Evolutionary conservation across 2,113 vertebrate species (phyloP).

Genomic region (Furnarius figulus): DNA sequence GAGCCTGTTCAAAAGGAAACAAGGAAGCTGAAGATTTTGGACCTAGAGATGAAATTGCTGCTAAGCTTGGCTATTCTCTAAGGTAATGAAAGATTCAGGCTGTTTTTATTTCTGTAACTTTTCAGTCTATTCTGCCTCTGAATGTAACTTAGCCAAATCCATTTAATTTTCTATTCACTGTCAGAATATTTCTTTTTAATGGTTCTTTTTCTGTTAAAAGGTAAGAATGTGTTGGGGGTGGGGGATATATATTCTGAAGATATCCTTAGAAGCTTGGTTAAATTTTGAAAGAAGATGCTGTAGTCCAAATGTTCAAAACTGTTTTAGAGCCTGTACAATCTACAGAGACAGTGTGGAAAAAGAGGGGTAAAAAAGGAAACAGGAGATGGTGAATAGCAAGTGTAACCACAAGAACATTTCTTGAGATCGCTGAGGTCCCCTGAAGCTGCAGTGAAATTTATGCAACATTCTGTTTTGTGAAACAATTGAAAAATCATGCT

Average conservation of each 20-base stretch:
- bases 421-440: not conserved
- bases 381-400: not conserved
- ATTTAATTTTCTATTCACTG: constrained; percentile 1
- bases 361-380: not conserved
- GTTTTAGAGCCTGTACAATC: not conserved
- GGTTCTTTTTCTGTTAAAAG: not conserved
- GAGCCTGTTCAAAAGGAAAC: constrained; percentile 2
- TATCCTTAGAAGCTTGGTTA: not conserved
- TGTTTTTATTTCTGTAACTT: constrained; percentile 33
- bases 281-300: not conserved
- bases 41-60: constrained; percentile 34
- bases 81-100: constrained; percentile 55
- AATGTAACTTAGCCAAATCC: not conserved
- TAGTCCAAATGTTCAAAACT: not conserved
- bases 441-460: not conserved
- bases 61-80: constrained; percentile 42
- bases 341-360: not conserved
- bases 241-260: not conserved
- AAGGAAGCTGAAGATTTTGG: constrained; percentile 32
- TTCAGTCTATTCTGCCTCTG: not conserved
- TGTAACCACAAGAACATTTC: not conserved
- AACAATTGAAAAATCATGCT: not conserved
- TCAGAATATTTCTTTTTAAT: constrained; percentile 25
- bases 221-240: not conserved
- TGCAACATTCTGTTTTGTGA: not conserved